Base-by-base conservation (phyloP, 1,140 invertebrate species). In the Cydia splendana region DNA sequence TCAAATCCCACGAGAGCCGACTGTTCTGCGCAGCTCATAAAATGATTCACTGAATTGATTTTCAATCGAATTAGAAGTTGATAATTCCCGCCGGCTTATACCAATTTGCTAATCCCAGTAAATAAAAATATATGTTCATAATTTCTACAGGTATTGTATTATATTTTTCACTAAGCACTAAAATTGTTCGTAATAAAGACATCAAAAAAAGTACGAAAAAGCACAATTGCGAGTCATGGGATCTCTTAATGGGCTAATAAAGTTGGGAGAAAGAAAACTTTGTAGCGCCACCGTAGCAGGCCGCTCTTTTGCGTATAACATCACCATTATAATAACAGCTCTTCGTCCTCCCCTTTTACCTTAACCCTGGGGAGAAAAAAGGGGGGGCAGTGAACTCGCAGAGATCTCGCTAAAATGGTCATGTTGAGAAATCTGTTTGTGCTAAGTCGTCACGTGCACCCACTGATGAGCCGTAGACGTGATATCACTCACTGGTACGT, bases 201-300 rank as follows among this genome's bases (percentile, higher is more conserved):
- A 82, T 88, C n/a, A 83, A 85, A 87, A 85, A 85, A 87, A 90
- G 88, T 87, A 91, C 76, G 77, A 80, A 78, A 83, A 79, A 90
- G 87, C 87, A 87, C 82, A 83, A 89, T 85, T 88, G 84, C 86
- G 81, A 87, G 88, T 92, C 89, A 90, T 85, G 87, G 86, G 87
- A 91, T 87, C 87, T 89, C 88, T 76, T 91, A 91, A 91, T 90
- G 88, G 86, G 78, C 79, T 90, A 92, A 91, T 91, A 91, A 92
- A 92, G 87, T 92, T 90, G 86, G 83, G 80, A 85, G 85, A 92
- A 91, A 91, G 88, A 90, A 90, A 92, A 91, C 85, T 91, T 91
- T 88, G 84, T 83, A 87, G 77, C 82, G 77, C 75, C 73, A 76
- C 77, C 80, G 80, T 79, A 79, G 71, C 81, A 79, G 82, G 75